A percentile compares a stretch with the other conserved stretches of the same genome.
phyloP scores from a whole-genome alignment of 1,140 invertebrate species.

The Phortica variegata region DNA sequence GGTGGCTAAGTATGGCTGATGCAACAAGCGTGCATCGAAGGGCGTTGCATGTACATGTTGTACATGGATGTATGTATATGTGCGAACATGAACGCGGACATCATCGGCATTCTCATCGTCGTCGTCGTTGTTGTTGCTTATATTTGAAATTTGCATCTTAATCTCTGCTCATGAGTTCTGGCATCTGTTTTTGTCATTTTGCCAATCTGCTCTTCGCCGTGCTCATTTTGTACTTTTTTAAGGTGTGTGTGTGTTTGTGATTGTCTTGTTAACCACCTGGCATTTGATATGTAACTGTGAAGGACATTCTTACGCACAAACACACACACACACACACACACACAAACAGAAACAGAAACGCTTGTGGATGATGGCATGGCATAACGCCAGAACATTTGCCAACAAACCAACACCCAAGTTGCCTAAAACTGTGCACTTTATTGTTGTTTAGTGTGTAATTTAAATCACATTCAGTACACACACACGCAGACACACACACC shows the following conservation, averaged over 20 bases:
- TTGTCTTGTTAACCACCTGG: slow-evolving; percentile 42
- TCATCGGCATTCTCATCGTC: too few relatives aligned
- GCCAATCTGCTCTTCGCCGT: too few relatives aligned
- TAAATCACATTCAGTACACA: slow-evolving; percentile 34
- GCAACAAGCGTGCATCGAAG: slow-evolving; percentile 8
- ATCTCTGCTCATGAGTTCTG: slow-evolving; percentile 47
- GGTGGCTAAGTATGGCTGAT: slow-evolving; percentile 29
- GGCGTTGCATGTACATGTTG: too few relatives aligned
- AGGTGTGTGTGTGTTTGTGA: too few relatives aligned
- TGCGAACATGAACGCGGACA: too few relatives aligned
- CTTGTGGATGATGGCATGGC: slow-evolving; percentile 4
- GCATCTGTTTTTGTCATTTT: too few relatives aligned
- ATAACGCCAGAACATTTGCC: too few relatives aligned
- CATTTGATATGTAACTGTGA: slow-evolving; percentile 1
- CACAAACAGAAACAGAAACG: not conserved
- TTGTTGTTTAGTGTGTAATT: slow-evolving; percentile 54
- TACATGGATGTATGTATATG: too few relatives aligned
- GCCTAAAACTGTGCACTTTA: slow-evolving; percentile 22
- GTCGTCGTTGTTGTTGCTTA: slow-evolving; percentile 12
- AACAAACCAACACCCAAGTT: too few relatives aligned
- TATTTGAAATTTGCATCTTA: slow-evolving; percentile 47
- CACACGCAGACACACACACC: slow-evolving; percentile 13
- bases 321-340: slow-evolving; percentile 1
- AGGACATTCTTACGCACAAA: slow-evolving; percentile 39
- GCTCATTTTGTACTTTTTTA: too few relatives aligned